Evolutionary conservation across 2,113 vertebrate species (phyloP).

Genomic region (Saccopteryx bilineata): DNA sequence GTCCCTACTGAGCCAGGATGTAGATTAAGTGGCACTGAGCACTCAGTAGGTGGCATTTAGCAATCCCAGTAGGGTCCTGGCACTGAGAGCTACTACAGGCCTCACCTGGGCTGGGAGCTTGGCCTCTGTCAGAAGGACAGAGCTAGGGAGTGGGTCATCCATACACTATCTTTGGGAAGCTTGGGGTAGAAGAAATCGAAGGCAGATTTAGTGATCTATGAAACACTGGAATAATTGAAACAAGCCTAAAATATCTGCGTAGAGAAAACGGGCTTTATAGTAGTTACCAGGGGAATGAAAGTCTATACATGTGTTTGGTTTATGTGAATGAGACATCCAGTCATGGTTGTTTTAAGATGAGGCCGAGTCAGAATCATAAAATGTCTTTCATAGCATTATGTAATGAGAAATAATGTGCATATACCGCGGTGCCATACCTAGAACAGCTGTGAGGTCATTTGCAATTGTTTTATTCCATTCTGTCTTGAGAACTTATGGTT

Average conservation of each 20-base stretch:
- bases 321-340: background rate
- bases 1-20: background rate
- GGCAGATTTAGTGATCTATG: constrained; percentile 42
- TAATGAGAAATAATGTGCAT: background rate
- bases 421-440: background rate
- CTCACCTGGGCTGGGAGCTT: background rate
- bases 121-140: background rate
- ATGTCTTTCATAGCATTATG: background rate
- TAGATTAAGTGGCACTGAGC: background rate
- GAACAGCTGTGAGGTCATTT: background rate
- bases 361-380: background rate
- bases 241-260: constrained; percentile 28
- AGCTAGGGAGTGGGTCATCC: background rate
- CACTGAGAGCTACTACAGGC: background rate
- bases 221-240: constrained; percentile 67
- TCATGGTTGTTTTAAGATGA: constrained; percentile 6
- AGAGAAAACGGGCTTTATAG: background rate
- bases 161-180: background rate
- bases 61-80: background rate
- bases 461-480: background rate
- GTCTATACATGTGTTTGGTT: background rate
- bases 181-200: constrained; percentile 19
- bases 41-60: background rate
- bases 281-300: background rate
- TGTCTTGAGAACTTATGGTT: background rate